Base-by-base conservation (phyloP, 2,113 vertebrate species). In the Crotophaga sulcirostris region DNA sequence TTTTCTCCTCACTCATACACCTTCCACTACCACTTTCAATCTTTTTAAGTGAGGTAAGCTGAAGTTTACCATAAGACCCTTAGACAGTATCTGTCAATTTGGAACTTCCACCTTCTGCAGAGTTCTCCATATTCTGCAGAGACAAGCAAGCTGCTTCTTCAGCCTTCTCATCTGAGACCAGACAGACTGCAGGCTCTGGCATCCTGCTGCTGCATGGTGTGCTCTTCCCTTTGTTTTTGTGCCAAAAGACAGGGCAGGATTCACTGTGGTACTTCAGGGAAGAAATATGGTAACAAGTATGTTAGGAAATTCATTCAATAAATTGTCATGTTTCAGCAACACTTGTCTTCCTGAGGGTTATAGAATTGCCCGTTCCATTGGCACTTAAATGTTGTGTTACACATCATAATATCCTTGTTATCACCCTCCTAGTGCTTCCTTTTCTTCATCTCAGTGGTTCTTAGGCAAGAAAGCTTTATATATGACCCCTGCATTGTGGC, bases 271-370 rank as follows among this genome's bases (percentile, higher is more conserved):
- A 55, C 45, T 83, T 47, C 52, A 82, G 29, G 19, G 40, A 10
- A 82, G 81, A 92, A 68, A 74, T 7, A 76, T 8, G 36, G 66
- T 58, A 91, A 76, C 45, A 91, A 92, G 28, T 1, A 16, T 25
- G 81, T 47, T 63, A 85, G 70, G 72, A 94, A 74, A 90, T 31
- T 15, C 2, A 1, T 74, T 94, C 82, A 77, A 77, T 88, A 92
- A 84, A 90, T 67, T 49, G 55, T 84, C 75, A 8, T 59, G 90
- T 95, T 93, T 74, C 87, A 90, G 90, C 55, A 85, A 60, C 64
- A 28, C 73, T 91, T 84, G 79, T 95, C 84, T 93, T 95, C 92
- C 90, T 67, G 55, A 93, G 85, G 93, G 88, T 75, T 74, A 68
- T 3, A 20, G 44, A 96, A 93, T 86, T 90, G 64, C 64, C 79